Evolutionary conservation across 2,797 vertebrate species (phyloP).

Genomic region (Ibycter americanus): DNA sequence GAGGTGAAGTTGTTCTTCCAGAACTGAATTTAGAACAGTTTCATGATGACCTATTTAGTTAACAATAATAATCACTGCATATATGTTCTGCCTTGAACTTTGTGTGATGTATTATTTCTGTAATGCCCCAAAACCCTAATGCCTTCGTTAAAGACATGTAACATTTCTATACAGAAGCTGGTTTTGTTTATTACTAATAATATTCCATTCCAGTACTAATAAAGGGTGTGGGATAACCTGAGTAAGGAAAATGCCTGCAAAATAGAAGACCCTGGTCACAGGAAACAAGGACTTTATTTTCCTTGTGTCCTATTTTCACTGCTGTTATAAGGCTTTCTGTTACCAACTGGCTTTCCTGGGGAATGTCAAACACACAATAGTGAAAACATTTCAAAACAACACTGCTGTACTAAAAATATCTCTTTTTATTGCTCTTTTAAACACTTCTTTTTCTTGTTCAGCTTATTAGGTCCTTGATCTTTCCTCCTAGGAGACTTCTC

Average conservation of each 20-base stretch:
- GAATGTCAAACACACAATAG: not conserved
- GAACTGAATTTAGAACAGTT: not conserved
- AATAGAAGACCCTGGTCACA: not conserved
- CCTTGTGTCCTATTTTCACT: not conserved
- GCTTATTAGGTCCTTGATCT: not conserved
- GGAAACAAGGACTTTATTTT: not conserved
- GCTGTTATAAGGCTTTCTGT: not conserved
- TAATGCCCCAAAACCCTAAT: not conserved
- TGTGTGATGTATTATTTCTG: not conserved
- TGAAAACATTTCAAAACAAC: conserved; percentile 3
- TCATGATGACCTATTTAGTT: not conserved
- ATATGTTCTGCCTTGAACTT: not conserved
- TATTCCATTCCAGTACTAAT: not conserved
- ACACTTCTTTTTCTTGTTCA: not conserved
- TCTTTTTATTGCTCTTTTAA: not conserved
- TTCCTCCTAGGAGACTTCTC: not conserved
- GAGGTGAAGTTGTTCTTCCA: not conserved
- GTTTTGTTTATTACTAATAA: not conserved
- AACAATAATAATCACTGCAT: not conserved
- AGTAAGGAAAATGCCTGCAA: not conserved
- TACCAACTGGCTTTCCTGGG: not conserved
- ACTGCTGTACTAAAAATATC: not conserved
- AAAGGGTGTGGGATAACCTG: not conserved
- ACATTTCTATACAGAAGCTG: not conserved
- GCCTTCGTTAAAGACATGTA: not conserved